Evolutionary conservation across 2,797 vertebrate genomes (phyloP), one percentile per base, ranked within the genome.

Genomic region (Amblyraja radiata): DNA sequence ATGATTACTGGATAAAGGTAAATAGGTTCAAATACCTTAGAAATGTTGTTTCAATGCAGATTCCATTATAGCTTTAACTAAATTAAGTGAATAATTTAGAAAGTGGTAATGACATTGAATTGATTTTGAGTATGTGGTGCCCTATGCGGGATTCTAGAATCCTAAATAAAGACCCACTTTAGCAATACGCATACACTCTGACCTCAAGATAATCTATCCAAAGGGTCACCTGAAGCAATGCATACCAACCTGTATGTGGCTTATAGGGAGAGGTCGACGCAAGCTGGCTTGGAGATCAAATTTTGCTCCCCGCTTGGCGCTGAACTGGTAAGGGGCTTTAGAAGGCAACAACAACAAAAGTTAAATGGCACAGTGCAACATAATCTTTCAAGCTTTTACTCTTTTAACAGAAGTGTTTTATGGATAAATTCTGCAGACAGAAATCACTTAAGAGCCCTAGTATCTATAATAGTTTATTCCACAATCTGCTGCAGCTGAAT

Each of bases 221-320:
- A 74, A 74, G 54, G 39, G 10, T 25, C 36, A 91, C 36, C 2
- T 54, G 71, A 54, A 74, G 23, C 10, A 36, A 74, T 73, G 21
- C 1, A 46, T 39, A 83, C 94, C 9, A 95, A 99, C 99, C 99
- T 96, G 96, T 97, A 86, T 99, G 98, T 25, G 98, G 99, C 95
- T 98, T 97, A 94, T 99, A 99, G 39, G 81, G 94, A 99, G 98
- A 0, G 98, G 98, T 74, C 39, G 81, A 94, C 99, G 98, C 93
- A 99, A 97, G 94, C 98, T 99, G 61, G 97, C 98, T 96, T 99
- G 96, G 93, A 99, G 97, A 94, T 99, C 97, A 95, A 99, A 99
- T 94, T 98, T 99, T 95, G 96, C 95, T 2, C 95, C 96, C 0
- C 97, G 97, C 14, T 1, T 91, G 32, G 68, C 68, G 54, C 21